A percentile compares a stretch with the other conserved stretches of the same genome.
phyloP scores from a whole-genome alignment of 2,113 vertebrate species.

The Raja brachyura region DNA sequence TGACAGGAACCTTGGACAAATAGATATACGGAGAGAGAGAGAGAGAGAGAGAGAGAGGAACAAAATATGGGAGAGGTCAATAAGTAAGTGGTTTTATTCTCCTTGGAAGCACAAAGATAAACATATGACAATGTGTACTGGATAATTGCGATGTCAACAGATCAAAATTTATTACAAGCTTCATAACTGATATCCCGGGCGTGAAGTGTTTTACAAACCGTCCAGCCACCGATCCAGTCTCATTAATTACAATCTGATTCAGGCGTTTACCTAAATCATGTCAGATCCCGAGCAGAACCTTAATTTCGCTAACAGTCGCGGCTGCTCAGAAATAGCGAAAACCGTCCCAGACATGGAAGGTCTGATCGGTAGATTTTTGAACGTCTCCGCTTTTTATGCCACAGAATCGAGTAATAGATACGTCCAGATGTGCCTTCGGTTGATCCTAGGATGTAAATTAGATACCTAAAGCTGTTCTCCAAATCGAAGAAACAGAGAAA shows the following conservation, averaged over 20 bases:
- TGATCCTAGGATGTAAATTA: slow-evolving; percentile 75
- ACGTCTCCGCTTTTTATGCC: slow-evolving; percentile 1
- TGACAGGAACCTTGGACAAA: slow-evolving; percentile 18
- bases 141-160: slow-evolving; percentile 37
- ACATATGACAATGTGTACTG: slow-evolving; percentile 38
- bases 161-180: slow-evolving; percentile 37
- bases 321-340: background rate
- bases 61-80: slow-evolving; percentile 33
- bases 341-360: background rate
- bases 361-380: slow-evolving; percentile 25
- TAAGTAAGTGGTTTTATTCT: slow-evolving; percentile 32
- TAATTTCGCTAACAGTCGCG: slow-evolving; percentile 24
- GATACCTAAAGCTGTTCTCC: slow-evolving; percentile 86
- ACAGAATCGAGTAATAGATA: slow-evolving; percentile 34
- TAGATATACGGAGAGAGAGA: slow-evolving; percentile 24
- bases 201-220: slow-evolving; percentile 38
- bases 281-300: slow-evolving; percentile 24
- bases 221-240: slow-evolving; percentile 32
- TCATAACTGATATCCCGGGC: slow-evolving; percentile 37
- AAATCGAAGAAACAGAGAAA: slow-evolving; percentile 98
- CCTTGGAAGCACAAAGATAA: slow-evolving; percentile 38
- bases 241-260: slow-evolving; percentile 36
- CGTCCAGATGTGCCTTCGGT: slow-evolving; percentile 48
- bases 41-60: slow-evolving; percentile 31
- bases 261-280: slow-evolving; percentile 29